Evolutionary conservation across 1,140 invertebrate genomes (phyloP).

Genomic region (Trichonephila clavipes): DNA sequence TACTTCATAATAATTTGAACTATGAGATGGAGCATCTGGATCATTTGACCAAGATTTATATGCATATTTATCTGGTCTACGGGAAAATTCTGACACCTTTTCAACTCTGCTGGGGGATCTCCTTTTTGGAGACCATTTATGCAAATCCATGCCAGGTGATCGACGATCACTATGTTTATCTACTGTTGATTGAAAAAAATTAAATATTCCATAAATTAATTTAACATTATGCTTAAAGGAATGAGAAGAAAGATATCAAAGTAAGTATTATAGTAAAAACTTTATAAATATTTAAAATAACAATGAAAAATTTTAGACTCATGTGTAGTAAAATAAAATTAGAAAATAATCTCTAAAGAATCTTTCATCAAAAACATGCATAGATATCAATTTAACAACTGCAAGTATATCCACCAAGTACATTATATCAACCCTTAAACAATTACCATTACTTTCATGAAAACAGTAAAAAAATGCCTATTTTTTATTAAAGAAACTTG

Average conservation of each 20-base stretch:
- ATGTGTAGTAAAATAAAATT: too few relatives aligned
- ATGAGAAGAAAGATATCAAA: neutral
- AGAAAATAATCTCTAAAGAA: too few relatives aligned
- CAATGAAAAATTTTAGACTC: too few relatives aligned
- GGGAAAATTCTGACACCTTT: conserved; percentile 35
- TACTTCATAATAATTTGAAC: conserved; percentile 28
- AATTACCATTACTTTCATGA: too few relatives aligned
- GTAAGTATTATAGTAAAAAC: too few relatives aligned
- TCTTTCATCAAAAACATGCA: too few relatives aligned
- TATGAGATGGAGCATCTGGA: neutral
- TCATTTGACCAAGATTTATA: conserved; percentile 34
- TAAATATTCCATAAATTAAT: neutral
- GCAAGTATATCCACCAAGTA: too few relatives aligned
- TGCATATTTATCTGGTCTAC: conserved; percentile 42
- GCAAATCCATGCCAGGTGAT: neutral
- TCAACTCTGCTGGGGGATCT: conserved; percentile 26
- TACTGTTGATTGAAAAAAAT: neutral
- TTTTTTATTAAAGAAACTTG: too few relatives aligned
- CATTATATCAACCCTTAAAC: too few relatives aligned
- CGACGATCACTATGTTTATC: conserved; percentile 33
- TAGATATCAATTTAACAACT: too few relatives aligned
- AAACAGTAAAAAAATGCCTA: too few relatives aligned
- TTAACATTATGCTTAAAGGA: neutral
- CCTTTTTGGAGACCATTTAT: neutral
- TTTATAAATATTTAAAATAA: too few relatives aligned